Conservation (phyloP, 2,888 invertebrate genomes). For the Stramonita haemastoma region DNA sequence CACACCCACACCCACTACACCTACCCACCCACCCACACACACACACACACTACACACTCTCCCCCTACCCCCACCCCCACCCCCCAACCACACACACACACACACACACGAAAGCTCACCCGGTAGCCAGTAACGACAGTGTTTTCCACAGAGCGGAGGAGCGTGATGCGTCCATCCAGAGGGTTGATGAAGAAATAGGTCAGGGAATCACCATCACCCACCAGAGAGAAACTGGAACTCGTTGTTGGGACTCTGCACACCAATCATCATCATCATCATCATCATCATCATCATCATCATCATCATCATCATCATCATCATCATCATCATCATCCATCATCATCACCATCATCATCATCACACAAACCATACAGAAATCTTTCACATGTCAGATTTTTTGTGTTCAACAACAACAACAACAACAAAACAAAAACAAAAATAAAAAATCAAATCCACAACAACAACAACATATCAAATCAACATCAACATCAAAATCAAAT, state of each 20-base stretch:
- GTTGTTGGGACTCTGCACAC: slow-evolving; percentile 65
- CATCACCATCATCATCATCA: not conserved
- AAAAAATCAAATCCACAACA: not conserved
- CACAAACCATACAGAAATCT: too few species aligned
- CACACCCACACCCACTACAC: too few species aligned
- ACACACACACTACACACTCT: too few species aligned
- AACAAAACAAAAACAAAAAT: too few species aligned
- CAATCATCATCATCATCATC: slow-evolving; percentile 19
- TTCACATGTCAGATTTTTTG: too few species aligned
- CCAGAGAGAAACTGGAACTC: slow-evolving; percentile 56
- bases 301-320: slow-evolving; percentile 12
- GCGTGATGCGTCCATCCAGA: slow-evolving; percentile 58
- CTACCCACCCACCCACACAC: too few species aligned
- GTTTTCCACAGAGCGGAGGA: slow-evolving; percentile 59
- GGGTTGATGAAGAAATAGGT: slow-evolving; percentile 70
- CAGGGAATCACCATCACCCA: slow-evolving; percentile 56
- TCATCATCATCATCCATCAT: too few species aligned
- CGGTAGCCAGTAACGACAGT: slow-evolving; percentile 60
- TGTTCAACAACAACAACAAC: not conserved
- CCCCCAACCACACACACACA: too few species aligned
- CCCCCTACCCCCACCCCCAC: too few species aligned
- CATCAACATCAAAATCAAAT: too few species aligned
- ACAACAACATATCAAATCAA: not conserved
- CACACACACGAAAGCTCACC: slow-evolving; percentile 50
- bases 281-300: slow-evolving; percentile 15